These are phyloP conservation scores for Chionoecetes opilio DNA, from an alignment of 1,140 invertebrate species.

Conservation along the genomic window DNA sequence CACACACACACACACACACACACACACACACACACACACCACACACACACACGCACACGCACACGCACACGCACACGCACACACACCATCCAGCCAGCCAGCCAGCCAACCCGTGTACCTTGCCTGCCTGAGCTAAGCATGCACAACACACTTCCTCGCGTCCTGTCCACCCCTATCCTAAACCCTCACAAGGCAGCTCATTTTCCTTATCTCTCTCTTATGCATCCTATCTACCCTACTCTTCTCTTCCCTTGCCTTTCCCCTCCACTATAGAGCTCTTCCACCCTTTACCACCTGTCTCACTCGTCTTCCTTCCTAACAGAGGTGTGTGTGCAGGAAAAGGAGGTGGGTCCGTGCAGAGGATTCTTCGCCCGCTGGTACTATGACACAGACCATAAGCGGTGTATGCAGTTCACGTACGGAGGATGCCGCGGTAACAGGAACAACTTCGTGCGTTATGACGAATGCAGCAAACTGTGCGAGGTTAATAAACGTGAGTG, in stretches of 20 bases:
- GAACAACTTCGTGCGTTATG: conserved; percentile 92
- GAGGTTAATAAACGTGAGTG: conserved; percentile 81
- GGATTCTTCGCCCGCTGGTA: conserved; percentile 84
- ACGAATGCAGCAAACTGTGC: conserved; percentile 92
- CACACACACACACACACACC: conserved; percentile 10
- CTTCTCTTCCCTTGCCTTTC: conserved; percentile 14
- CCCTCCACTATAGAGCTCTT: not conserved
- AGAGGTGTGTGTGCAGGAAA: conserved; percentile 79
- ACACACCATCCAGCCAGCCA: not conserved
- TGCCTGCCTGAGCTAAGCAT: not conserved
- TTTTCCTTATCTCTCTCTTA: not conserved
- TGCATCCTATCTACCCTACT: not conserved
- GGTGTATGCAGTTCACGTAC: conserved; percentile 86
- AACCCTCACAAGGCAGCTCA: no score
- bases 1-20: conserved; percentile 36
- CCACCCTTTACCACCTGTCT: not conserved
- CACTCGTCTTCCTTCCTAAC: conserved; percentile 50
- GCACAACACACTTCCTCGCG: not conserved
- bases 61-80: conserved; percentile 16
- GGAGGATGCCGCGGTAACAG: conserved; percentile 90
- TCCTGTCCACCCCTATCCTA: not conserved
- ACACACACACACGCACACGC: conserved; percentile 37
- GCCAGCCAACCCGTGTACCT: not conserved
- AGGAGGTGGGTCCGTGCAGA: conserved; percentile 82
- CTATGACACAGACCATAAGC: conserved; percentile 84